Conservation (phyloP, 2,797 vertebrate species). For the Calcarius lapponicus region DNA sequence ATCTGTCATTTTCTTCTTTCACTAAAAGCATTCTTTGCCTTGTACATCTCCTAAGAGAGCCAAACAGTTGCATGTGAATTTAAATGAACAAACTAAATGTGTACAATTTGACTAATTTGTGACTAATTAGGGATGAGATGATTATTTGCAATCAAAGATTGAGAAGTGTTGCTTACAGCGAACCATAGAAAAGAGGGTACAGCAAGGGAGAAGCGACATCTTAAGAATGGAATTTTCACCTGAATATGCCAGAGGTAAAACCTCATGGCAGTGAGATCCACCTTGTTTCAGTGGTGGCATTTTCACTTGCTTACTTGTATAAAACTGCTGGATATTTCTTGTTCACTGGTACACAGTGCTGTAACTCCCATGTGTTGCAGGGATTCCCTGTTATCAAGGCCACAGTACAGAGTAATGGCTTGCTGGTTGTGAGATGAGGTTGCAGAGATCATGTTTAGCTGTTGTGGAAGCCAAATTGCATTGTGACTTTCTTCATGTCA, state of each 20-base stretch:
- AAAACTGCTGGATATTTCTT: background rate
- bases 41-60: slow-evolving; percentile 49
- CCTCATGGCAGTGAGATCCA: background rate
- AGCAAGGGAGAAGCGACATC: background rate
- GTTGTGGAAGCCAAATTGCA: background rate
- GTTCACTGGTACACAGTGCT: background rate
- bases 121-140: slow-evolving; percentile 1
- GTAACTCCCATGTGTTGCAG: background rate
- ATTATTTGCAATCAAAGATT: slow-evolving; percentile 18
- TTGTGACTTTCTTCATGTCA: background rate
- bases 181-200: background rate
- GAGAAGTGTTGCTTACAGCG: background rate
- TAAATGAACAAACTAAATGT: slow-evolving; percentile 52
- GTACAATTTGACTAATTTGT: slow-evolving; percentile 19
- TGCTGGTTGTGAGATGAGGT: background rate
- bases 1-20: slow-evolving; percentile 70
- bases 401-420: background rate
- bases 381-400: background rate
- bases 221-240: background rate
- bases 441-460: background rate
- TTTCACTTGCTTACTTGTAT: background rate
- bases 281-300: background rate
- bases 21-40: slow-evolving; percentile 59
- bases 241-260: background rate
- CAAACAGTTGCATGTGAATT: slow-evolving; percentile 55